These are phyloP conservation scores for Cherax destructor DNA, from an alignment of 1,140 invertebrate species.

Conservation along the genomic window DNA sequence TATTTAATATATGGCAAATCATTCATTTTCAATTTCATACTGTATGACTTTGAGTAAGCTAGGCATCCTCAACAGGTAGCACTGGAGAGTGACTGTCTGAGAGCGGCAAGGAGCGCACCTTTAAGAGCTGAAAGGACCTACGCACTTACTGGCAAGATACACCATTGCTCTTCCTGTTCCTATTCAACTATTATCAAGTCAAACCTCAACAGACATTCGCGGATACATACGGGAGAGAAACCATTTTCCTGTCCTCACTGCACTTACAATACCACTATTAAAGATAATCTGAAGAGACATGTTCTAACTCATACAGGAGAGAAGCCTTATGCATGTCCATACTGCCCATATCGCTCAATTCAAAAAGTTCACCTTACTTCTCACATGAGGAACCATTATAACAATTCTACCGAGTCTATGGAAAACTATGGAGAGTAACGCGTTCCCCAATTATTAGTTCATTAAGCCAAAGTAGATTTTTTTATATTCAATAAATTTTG, in stretches of 20 bases:
- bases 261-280: conserved; percentile 41
- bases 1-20: not conserved
- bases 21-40: not conserved
- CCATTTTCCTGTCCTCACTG: conserved; percentile 49
- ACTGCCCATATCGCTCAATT: conserved; percentile 41
- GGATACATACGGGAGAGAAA: conserved; percentile 53
- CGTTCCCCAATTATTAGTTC: not conserved
- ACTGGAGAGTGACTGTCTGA: conserved; percentile 32
- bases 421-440: not conserved
- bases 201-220: conserved; percentile 41
- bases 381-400: conserved; percentile 37
- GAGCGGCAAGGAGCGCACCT: not conserved
- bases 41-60: conserved; percentile 37
- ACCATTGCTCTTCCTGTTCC: conserved; percentile 39
- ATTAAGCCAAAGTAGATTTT: not conserved
- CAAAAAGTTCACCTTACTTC: conserved; percentile 54
- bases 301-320: conserved; percentile 55
- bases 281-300: conserved; percentile 54
- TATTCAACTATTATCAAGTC: conserved; percentile 53
- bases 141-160: conserved; percentile 5
- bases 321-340: conserved; percentile 54
- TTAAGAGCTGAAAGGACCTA: conserved; percentile 27
- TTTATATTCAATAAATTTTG: too few species aligned
- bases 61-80: conserved; percentile 45
- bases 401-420: not conserved